Base-by-base conservation (phyloP, 1,140 invertebrate genomes). In the Ptiloglossa arizonensis region DNA sequence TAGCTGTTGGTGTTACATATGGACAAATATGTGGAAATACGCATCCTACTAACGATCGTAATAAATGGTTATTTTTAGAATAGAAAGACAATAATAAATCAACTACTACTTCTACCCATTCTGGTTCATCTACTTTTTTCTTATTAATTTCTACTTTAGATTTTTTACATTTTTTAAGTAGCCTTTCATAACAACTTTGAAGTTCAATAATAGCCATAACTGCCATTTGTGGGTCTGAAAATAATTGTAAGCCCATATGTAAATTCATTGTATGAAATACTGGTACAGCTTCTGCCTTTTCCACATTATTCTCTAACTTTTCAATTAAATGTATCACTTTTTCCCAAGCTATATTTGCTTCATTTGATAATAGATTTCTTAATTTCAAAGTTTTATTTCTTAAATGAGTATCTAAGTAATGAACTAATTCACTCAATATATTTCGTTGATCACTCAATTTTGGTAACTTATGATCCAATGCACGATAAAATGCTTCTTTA, bases 51-150 rank as follows among this genome's bases (percentile, higher is more conserved):
- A 97, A 91, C 56, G 94, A 95, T 17, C 96, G 91, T 11, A 96
- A 90, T 29, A 96, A 93, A 89, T 95, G 94, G 38, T 94, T 95
- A 80, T 95, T 95, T 75, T 94, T 93, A 1, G 96, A 96, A 13
- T 96, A 90, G 41, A 96, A 93, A 44, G 95, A 96, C 24, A 97
- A 87, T 46, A 97, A 92, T 24, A 97, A 92, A 93, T 97, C 96
- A 17, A 96, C 93, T 56, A 97, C 93, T 2, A 97, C 96, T 92
- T 97, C 96, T 68, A 96, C 94, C 96, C 96, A 97, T 80, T 95
- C 91, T 19, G 95, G 95, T 88, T 96, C 95, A 52, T 94, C 92
- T 46, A 91, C 87, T 24, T 89, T 78, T 19, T 81, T 77, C 48
- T 75, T 77, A 0, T 79, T 60, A 68, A 73, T 79, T 19, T 50